Conservation (phyloP, 64 coral and sea anemone species). For the Stichodactyla mertensii region DNA sequence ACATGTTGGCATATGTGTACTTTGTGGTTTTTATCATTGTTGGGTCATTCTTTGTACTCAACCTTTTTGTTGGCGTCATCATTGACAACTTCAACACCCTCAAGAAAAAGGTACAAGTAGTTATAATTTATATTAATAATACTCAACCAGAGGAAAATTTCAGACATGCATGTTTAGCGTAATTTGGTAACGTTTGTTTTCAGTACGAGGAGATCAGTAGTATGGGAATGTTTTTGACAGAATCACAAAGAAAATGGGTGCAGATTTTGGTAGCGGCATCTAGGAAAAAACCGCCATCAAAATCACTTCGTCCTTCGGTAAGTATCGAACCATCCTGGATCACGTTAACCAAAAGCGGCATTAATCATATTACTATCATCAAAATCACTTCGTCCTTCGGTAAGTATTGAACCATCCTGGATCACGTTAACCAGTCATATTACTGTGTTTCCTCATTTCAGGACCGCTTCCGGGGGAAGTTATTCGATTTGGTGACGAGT, state of each 20-base stretch:
- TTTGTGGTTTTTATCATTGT: constrained; percentile 61
- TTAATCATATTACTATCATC: constrained; percentile 38
- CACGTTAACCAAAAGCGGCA: background rate
- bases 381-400: constrained; percentile 34
- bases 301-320: constrained; percentile 40
- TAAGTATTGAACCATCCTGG: constrained; percentile 6
- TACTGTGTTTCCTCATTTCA: background rate
- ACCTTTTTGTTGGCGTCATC: constrained; percentile 71
- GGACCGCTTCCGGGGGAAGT: constrained; percentile 27
- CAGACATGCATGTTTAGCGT: background rate
- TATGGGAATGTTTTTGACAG: constrained; percentile 60
- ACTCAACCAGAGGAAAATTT: background rate
- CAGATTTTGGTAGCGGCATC: constrained; percentile 49
- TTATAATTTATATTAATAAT: background rate
- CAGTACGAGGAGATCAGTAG: constrained; percentile 53
- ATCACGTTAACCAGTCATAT: background rate
- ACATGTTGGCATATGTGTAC: constrained; percentile 38
- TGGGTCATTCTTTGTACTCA: constrained; percentile 69
- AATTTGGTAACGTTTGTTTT: constrained; percentile 6
- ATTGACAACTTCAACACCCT: constrained; percentile 76
- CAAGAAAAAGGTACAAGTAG: constrained; percentile 45
- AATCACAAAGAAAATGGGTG: constrained; percentile 59
- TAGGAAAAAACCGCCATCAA: constrained; percentile 48
- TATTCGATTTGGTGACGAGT: constrained; percentile 61
- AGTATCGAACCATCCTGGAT: background rate